Evolutionary conservation across 1,140 invertebrate genomes (phyloP).

Genomic region (Drosophila pruinosa): DNA sequence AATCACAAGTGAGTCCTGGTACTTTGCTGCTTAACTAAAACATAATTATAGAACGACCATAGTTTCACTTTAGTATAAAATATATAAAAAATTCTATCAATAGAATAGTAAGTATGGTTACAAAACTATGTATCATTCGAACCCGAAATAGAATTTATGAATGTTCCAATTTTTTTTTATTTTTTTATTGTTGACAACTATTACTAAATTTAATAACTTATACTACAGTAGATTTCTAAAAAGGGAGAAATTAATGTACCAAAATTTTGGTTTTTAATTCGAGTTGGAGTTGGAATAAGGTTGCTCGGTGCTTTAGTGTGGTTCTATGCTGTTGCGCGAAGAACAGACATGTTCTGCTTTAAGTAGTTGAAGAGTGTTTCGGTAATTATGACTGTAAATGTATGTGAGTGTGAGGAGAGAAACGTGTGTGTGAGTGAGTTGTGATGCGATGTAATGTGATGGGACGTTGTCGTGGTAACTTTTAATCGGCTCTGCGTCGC

Average conservation of each 20-base stretch:
- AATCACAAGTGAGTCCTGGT: too few relatives aligned
- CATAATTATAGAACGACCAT: too few relatives aligned
- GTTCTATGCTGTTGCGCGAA: not conserved
- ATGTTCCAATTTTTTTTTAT: too few relatives aligned
- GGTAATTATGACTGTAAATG: not conserved
- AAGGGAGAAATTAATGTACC: constrained; percentile 4
- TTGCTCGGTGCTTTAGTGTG: not conserved
- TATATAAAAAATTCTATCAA: too few relatives aligned
- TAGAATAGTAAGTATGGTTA: too few relatives aligned
- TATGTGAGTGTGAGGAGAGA: constrained; percentile 14
- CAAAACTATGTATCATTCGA: too few relatives aligned
- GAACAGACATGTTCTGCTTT: constrained; percentile 2
- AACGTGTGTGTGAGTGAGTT: constrained; percentile 9
- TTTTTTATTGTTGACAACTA: too few relatives aligned
- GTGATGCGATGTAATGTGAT: constrained; percentile 37
- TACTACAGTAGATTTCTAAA: too few relatives aligned
- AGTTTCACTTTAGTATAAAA: too few relatives aligned
- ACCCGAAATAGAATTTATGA: too few relatives aligned
- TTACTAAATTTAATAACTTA: too few relatives aligned
- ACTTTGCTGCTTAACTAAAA: too few relatives aligned
- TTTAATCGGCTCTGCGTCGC: constrained; percentile 74
- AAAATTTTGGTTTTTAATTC: not conserved
- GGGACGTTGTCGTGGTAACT: constrained; percentile 70
- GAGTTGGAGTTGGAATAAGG: not conserved
- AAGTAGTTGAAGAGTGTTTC: not conserved